Evolutionary conservation across 92 coral and sea anemone genomes (phyloP).

Genomic region (Bergia puertoricense): DNA sequence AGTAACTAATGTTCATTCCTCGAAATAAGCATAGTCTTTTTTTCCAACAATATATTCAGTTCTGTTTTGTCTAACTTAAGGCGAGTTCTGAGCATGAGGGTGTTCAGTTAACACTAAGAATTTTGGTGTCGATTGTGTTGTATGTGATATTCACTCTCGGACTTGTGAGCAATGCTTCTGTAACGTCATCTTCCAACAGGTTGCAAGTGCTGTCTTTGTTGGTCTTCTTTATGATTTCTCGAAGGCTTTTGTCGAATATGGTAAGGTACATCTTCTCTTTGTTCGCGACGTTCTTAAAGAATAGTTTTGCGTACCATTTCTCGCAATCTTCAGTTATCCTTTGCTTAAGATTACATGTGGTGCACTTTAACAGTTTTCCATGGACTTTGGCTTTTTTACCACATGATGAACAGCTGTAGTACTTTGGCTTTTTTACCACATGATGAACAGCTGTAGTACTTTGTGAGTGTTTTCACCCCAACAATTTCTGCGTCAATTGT

Average conservation of each 20-base stretch:
- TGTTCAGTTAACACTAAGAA: slow-evolving; percentile 25
- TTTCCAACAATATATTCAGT: slow-evolving; percentile 1
- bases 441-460: slow-evolving; percentile 5
- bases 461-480: background rate
- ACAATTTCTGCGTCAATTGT: slow-evolving; percentile 4
- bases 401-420: slow-evolving; percentile 1
- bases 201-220: slow-evolving; percentile 1
- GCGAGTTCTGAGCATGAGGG: background rate
- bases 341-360: slow-evolving; percentile 38
- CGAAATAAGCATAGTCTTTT: background rate
- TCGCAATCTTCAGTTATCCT: slow-evolving; percentile 24
- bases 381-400: slow-evolving; percentile 4
- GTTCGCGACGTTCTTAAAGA: too few species aligned
- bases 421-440: slow-evolving; percentile 15
- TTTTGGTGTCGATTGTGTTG: slow-evolving; percentile 39
- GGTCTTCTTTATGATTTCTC: slow-evolving; percentile 15
- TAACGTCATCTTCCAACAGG: too few species aligned
- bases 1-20: background rate
- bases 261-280: background rate
- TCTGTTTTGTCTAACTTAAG: background rate
- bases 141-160: background rate
- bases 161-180: too few species aligned
- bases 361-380: slow-evolving; percentile 41
- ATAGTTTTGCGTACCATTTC: slow-evolving; percentile 10
- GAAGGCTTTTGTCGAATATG: slow-evolving; percentile 7